These are phyloP conservation scores for Cololabis saira DNA, from an alignment of 2,113 vertebrate species.

Conservation along the genomic window DNA sequence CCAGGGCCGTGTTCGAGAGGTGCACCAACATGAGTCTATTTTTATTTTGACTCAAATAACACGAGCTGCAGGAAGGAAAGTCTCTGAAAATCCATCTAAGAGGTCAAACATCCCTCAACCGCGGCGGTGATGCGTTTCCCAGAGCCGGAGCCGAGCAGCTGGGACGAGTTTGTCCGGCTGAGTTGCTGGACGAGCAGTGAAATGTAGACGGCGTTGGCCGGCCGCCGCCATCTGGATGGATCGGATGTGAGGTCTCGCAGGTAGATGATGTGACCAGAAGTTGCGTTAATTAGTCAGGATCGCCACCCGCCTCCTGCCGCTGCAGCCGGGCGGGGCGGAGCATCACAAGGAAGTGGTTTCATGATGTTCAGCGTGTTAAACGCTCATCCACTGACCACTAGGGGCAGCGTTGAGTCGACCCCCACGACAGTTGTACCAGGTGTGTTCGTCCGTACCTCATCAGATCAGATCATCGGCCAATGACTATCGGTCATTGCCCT, in stretches of 20 bases:
- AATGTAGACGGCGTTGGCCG: constrained; percentile 64
- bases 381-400: too few relatives aligned
- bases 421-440: too few relatives aligned
- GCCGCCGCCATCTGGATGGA: constrained; percentile 15
- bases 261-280: too few relatives aligned
- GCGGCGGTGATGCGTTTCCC: constrained; percentile 64
- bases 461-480: too few relatives aligned
- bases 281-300: constrained; percentile 27
- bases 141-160: constrained; percentile 55
- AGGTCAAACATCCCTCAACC: constrained; percentile 62
- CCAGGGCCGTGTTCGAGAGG: constrained; percentile 30
- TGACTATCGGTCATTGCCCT: too few relatives aligned
- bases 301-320: too few relatives aligned
- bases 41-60: constrained; percentile 61
- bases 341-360: too few relatives aligned
- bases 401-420: too few relatives aligned
- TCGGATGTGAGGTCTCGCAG: too few relatives aligned
- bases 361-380: too few relatives aligned
- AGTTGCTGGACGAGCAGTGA: constrained; percentile 61
- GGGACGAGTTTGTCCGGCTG: constrained; percentile 69
- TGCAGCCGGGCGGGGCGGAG: too few relatives aligned
- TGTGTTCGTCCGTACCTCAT: too few relatives aligned
- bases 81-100: constrained; percentile 47
- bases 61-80: constrained; percentile 52
- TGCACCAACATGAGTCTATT: constrained; percentile 44